Evolutionary conservation across 2,113 vertebrate species (phyloP).

Genomic region (Columba livia): DNA sequence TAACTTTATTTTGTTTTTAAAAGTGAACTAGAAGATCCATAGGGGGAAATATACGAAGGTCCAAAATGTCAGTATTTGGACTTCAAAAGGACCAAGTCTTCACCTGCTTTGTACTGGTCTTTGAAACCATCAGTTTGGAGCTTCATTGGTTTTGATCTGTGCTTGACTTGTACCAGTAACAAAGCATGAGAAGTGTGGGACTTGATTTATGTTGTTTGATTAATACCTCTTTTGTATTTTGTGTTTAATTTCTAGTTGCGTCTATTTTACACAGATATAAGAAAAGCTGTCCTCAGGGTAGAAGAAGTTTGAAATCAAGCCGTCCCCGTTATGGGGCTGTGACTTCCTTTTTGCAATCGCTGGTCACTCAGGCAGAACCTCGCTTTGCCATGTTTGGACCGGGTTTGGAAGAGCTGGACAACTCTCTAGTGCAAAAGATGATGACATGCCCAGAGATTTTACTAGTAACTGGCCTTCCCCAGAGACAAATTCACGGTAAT

Average conservation of each 20-base stretch:
- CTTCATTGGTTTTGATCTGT: neutral
- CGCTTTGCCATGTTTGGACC: slow-evolving; percentile 95
- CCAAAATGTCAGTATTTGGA: neutral
- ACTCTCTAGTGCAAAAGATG: slow-evolving; percentile 88
- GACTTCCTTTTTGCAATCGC: slow-evolving; percentile 86
- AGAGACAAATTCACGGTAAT: slow-evolving; percentile 90
- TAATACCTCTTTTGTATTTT: neutral
- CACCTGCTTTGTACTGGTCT: neutral
- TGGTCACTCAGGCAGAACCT: slow-evolving; percentile 84
- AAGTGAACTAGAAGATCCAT: neutral
- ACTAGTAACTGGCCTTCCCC: slow-evolving; percentile 81
- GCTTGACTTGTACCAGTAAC: neutral
- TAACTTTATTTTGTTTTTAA: neutral
- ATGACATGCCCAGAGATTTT: slow-evolving; percentile 86
- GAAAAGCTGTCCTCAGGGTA: slow-evolving; percentile 82
- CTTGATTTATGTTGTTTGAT: neutral
- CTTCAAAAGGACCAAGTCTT: neutral
- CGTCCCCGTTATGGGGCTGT: slow-evolving; percentile 77
- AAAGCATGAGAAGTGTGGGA: neutral
- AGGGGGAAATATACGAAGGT: neutral
- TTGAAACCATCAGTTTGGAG: neutral
- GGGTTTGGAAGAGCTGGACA: slow-evolving; percentile 90
- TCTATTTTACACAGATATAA: slow-evolving; percentile 83
- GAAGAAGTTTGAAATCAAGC: slow-evolving; percentile 77
- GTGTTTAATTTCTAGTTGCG: slow-evolving; percentile 55